Percentiles rank a stretch among this genome's conserved stretches.
Evolutionary conservation across 2,113 vertebrate genomes (phyloP).

Genomic region (Hemicordylus capensis): DNA sequence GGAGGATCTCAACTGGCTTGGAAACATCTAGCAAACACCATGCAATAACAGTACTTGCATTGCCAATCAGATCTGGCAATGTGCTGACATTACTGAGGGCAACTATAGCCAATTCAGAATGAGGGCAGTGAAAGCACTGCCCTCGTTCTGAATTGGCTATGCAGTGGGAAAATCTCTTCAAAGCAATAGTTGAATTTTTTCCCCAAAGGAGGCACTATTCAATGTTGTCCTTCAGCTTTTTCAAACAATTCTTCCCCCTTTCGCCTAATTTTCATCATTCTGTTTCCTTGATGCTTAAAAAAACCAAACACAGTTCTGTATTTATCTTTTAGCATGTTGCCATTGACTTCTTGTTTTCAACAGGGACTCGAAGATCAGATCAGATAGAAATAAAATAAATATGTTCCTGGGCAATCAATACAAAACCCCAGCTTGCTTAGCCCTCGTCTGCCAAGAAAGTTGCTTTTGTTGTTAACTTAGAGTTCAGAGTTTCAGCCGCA

Average conservation of each 20-base stretch:
- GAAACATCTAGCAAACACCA: neutral
- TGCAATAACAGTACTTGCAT: no score
- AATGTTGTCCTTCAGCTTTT: no score
- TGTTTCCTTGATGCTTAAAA: neutral
- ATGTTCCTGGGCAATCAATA: neutral
- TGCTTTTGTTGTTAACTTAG: constrained; percentile 55
- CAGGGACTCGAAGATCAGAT: no score
- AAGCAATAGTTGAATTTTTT: neutral
- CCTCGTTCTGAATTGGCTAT: no score
- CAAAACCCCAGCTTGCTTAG: constrained; percentile 28
- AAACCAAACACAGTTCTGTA: neutral
- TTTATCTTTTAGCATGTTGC: neutral
- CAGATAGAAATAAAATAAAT: neutral
- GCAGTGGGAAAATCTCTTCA: no score
- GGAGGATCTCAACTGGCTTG: no score
- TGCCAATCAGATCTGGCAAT: neutral
- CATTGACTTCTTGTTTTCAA: neutral
- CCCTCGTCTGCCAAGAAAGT: constrained; percentile 39
- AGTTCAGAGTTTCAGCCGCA: constrained; percentile 65
- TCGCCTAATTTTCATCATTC: neutral
- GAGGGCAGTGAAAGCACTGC: neutral
- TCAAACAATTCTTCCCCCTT: neutral
- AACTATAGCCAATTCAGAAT: neutral
- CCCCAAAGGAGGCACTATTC: no score
- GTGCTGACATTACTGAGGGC: neutral